Evolutionary conservation across 2,113 vertebrate genomes (phyloP).

Genomic region (Pheucticus melanocephalus): DNA sequence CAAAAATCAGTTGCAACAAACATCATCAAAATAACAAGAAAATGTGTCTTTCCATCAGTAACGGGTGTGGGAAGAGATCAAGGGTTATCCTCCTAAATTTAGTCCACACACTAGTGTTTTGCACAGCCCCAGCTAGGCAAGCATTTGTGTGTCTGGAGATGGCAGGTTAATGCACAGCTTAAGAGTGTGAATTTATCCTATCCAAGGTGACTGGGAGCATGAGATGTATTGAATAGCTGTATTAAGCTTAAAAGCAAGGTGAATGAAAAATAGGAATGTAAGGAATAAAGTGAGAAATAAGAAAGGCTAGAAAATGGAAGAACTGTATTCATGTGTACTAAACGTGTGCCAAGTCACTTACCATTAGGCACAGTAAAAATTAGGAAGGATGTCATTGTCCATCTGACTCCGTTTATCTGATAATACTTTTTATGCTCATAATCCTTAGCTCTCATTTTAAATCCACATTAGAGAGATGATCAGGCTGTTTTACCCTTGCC

Average conservation of each 20-base stretch:
- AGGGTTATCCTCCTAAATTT: background rate
- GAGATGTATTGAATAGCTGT: background rate
- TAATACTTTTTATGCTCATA: background rate
- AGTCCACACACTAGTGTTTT: background rate
- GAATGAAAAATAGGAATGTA: background rate
- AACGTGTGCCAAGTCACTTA: background rate
- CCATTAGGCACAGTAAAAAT: conserved; percentile 23
- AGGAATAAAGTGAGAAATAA: background rate
- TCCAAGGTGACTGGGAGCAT: background rate
- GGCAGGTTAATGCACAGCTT: background rate
- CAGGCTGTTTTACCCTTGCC: background rate
- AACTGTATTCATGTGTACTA: background rate
- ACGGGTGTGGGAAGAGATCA: background rate
- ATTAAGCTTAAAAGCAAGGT: background rate
- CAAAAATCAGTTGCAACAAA: background rate
- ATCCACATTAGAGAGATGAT: background rate
- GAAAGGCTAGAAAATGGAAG: background rate
- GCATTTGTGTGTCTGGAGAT: background rate
- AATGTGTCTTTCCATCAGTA: background rate
- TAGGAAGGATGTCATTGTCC: background rate
- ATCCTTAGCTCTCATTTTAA: conserved; percentile 9
- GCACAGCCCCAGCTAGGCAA: background rate
- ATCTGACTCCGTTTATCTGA: conserved; percentile 24
- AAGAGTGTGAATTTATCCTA: background rate
- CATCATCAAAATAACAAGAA: background rate